Conservation (phyloP, 2,113 vertebrate genomes). For the Syrmaticus mikado region DNA sequence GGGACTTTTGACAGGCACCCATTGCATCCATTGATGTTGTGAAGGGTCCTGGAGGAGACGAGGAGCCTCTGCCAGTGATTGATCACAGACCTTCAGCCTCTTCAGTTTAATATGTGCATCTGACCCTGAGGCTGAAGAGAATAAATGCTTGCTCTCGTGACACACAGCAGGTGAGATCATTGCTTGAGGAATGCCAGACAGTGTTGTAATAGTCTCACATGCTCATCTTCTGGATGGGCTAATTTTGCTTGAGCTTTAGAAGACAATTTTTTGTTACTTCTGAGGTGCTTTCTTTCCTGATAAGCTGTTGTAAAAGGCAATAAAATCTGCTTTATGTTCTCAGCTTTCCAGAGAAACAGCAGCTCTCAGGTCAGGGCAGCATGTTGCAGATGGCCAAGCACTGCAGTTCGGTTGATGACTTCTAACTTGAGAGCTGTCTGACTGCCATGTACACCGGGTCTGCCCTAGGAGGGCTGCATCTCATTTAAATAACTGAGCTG, state of each 20-base stretch:
- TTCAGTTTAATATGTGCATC: accelerated
- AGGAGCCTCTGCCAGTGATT: not conserved
- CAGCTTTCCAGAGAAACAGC: not conserved
- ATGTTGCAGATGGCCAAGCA: not conserved
- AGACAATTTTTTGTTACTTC: not conserved
- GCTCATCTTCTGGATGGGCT: not conserved
- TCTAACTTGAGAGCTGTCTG: not conserved
- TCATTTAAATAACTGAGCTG: not conserved
- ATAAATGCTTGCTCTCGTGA: not conserved
- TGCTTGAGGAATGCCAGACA: not conserved
- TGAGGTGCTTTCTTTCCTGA: not conserved
- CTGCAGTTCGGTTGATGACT: not conserved
- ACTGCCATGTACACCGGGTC: not conserved
- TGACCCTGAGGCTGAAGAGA: not conserved
- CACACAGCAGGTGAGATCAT: not conserved
- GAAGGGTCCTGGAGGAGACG: not conserved
- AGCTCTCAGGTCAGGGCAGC: not conserved
- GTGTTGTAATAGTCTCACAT: not conserved
- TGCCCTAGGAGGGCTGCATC: not conserved
- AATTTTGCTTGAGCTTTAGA: not conserved
- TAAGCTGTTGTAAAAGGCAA: not conserved
- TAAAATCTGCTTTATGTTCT: not conserved
- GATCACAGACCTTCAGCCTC: not conserved
- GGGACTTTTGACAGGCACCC: not conserved
- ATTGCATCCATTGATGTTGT: not conserved